Percentiles rank a stretch among this genome's conserved stretches.
Conservation (phyloP, 23 tunicate species). For the Ascidia mentula region DNA sequence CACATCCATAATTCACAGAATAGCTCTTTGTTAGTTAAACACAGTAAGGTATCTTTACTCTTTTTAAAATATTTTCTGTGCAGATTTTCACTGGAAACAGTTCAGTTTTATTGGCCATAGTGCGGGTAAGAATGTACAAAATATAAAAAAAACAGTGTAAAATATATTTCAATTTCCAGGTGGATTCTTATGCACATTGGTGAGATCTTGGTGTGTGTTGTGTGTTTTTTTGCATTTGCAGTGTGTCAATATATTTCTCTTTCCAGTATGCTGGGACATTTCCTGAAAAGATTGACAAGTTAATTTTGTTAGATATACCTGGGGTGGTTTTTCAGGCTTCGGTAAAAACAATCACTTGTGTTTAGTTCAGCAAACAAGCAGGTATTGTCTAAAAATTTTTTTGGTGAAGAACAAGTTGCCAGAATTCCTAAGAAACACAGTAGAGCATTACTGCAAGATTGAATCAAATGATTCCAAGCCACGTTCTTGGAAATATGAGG, state of each 20-base stretch:
- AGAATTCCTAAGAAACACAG: too few relatives aligned
- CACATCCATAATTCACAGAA: slow-evolving; percentile 25
- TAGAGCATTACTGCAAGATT: too few relatives aligned
- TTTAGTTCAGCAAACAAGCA: too few relatives aligned
- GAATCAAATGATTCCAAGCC: too few relatives aligned
- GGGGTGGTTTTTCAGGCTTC: slow-evolving; percentile 21
- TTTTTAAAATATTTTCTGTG: background rate
- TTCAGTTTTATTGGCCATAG: slow-evolving; percentile 25
- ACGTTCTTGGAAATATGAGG: too few relatives aligned
- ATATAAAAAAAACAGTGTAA: background rate
- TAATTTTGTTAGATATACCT: slow-evolving; percentile 38
- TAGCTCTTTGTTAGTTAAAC: slow-evolving; percentile 44
- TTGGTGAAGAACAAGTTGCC: too few relatives aligned
- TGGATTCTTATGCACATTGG: background rate
- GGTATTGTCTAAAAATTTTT: too few relatives aligned
- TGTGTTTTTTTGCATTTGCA: too few relatives aligned
- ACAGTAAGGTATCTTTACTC: too few relatives aligned
- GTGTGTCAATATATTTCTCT: too few relatives aligned
- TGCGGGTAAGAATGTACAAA: slow-evolving; percentile 15
- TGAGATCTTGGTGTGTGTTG: too few relatives aligned
- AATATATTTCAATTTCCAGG: background rate
- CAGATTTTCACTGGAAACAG: slow-evolving; percentile 13
- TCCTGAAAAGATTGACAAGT: slow-evolving; percentile 63
- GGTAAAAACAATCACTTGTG: slow-evolving; percentile 8
- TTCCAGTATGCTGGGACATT: slow-evolving; percentile 55